phyloP scores from a whole-genome alignment of 2,888 invertebrate species.

The Temnothorax rugatulus region DNA sequence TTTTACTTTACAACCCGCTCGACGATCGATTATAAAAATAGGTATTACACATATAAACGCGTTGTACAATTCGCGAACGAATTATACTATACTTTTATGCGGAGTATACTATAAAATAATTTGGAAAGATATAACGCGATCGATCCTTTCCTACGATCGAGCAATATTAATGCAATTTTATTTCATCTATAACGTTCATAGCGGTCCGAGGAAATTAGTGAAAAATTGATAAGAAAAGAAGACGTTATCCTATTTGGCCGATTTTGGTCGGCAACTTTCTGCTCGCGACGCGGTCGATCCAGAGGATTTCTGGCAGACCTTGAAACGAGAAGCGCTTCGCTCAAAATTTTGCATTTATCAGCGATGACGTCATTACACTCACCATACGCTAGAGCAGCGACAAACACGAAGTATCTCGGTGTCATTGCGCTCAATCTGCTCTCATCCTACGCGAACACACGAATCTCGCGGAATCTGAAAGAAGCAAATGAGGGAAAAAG shows the following conservation, averaged over 20 bases:
- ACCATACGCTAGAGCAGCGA: slow-evolving; percentile 80
- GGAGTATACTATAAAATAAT: background rate
- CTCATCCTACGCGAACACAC: slow-evolving; percentile 79
- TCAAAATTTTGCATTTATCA: slow-evolving; percentile 19
- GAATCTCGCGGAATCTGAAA: slow-evolving; percentile 78
- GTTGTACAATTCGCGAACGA: background rate
- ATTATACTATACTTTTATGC: background rate
- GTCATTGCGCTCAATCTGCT: slow-evolving; percentile 80
- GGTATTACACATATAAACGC: background rate
- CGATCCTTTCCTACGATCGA: too few species aligned
- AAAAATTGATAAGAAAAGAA: background rate
- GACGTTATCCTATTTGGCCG: background rate
- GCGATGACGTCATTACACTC: slow-evolving; percentile 52
- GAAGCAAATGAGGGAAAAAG: slow-evolving; percentile 35
- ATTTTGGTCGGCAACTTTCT: background rate
- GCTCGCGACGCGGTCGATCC: background rate
- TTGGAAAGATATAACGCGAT: background rate
- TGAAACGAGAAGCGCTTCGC: background rate
- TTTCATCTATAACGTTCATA: background rate
- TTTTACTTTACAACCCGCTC: background rate
- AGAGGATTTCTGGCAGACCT: background rate
- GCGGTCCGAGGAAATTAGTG: background rate
- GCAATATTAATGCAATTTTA: background rate
- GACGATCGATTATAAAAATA: background rate
- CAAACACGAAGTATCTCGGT: slow-evolving; percentile 77